Evolutionary conservation across 2,888 invertebrate species (phyloP).

Genomic region (Trachelus iudaicus): DNA sequence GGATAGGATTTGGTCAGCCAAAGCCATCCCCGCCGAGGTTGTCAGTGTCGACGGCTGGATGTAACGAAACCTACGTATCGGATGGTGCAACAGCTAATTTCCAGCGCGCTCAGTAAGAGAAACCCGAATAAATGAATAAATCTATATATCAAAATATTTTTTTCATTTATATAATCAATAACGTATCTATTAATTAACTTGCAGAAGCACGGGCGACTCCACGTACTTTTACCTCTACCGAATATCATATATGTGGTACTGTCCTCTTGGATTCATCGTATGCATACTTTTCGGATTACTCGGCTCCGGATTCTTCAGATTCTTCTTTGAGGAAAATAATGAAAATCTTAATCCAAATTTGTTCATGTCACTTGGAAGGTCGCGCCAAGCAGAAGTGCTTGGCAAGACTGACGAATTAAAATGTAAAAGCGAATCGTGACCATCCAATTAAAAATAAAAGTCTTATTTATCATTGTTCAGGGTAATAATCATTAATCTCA

Average conservation of each 20-base stretch:
- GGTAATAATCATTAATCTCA: neutral
- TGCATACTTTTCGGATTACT: constrained; percentile 39
- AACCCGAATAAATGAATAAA: neutral
- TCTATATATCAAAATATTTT: neutral
- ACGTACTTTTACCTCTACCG: constrained; percentile 54
- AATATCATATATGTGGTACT: constrained; percentile 59
- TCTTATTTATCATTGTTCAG: neutral
- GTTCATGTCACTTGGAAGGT: neutral
- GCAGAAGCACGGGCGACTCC: constrained; percentile 15
- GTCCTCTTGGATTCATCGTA: constrained; percentile 49
- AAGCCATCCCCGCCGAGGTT: constrained; percentile 72
- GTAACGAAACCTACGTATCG: constrained; percentile 48
- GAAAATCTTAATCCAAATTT: neutral
- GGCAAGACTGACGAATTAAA: no score
- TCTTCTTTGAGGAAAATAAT: neutral
- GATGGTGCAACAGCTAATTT: neutral
- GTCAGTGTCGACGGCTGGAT: constrained; percentile 71
- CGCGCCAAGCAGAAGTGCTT: neutral
- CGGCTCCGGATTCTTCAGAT: neutral
- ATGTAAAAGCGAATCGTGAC: neutral
- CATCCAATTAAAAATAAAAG: neutral
- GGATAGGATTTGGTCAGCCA: constrained; percentile 87
- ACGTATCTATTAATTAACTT: neutral
- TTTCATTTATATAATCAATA: neutral
- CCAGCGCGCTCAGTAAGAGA: neutral